Evolutionary conservation across 2,797 vertebrate genomes (phyloP), one percentile per base, ranked within the genome.

Genomic region (Oreortyx pictus): DNA sequence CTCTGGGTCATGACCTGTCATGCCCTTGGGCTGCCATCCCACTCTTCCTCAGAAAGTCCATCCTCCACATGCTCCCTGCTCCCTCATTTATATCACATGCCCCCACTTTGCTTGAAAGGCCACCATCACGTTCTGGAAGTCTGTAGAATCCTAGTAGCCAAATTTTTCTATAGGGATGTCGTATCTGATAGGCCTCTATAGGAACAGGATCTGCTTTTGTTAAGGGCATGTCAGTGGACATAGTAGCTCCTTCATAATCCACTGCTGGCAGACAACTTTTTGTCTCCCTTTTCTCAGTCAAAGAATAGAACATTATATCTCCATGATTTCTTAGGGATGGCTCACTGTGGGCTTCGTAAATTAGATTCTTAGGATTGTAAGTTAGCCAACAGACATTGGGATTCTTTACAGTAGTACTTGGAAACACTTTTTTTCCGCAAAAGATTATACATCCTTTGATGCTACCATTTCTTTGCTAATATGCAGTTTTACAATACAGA

Each of bases 271-370:
- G 60, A 71, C 25, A 12, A 12, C 4, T 44, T 82, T 80, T 4
- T 33, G 35, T 44, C 6, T 6, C 66, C 35, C 77, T 85, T 76
- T 57, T 44, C 9, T 7, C 49, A 27, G 33, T 6, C 1, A 1
- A 20, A 44, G 20, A n/a, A 39, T 37, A 81, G 19, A 44, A 49
- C 29, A 71, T 81, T 46, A 3, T 50, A 13, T 61, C 59, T 83
- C 29, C 27, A 81, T 29, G 17, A 13, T 13, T 59, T 50, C n/a
- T 81, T n/a, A 23, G 37, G 14, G 33, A n/a, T 62, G 77, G 44
- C 18, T 12, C 23, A 44, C 25, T 0, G 0, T 31, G 23, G 14
- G 7, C 39, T 86, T 75, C 68, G 35, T 4, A 1, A 47, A 47
- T 50, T 64, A 41, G 41, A 37, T 71, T 10, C 44, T 37, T 61